Evolutionary conservation across 2,797 vertebrate species (phyloP).

Genomic region (Tenualosa ilisha): DNA sequence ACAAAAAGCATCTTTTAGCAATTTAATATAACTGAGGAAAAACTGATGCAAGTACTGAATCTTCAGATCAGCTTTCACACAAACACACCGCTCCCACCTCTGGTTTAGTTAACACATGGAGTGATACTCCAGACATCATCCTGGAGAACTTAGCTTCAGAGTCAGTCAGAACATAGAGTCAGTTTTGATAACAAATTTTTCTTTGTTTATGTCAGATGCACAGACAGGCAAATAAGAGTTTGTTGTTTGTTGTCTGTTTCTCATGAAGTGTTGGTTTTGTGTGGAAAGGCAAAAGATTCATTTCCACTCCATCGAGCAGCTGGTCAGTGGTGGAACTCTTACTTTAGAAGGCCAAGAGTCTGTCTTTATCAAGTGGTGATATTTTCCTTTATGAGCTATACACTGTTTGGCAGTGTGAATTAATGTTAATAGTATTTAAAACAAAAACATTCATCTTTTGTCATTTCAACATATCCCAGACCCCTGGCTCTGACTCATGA

Average conservation of each 20-base stretch:
- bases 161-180: background rate
- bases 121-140: background rate
- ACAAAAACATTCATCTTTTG: background rate
- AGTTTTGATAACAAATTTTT: background rate
- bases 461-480: background rate
- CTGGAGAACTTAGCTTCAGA: background rate
- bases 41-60: background rate
- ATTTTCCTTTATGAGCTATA: background rate
- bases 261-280: background rate
- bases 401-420: conserved; percentile 17
- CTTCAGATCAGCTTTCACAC: background rate
- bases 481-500: background rate
- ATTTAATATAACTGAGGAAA: conserved; percentile 10
- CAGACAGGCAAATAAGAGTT: background rate
- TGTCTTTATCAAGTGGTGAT: conserved; percentile 19
- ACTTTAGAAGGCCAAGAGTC: conserved; percentile 28
- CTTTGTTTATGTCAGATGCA: background rate
- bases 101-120: background rate
- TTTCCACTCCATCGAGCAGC: background rate
- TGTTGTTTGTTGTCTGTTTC: background rate
- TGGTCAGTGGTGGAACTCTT: conserved; percentile 25
- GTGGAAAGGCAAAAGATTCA: background rate
- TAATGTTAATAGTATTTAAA: background rate
- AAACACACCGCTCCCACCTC: background rate
- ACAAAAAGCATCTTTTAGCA: conserved; percentile 53